A percentile compares a stretch with the other conserved stretches of the same genome.
Conservation (phyloP, 1,140 invertebrate species). For the Hylyphantes graminicola region DNA sequence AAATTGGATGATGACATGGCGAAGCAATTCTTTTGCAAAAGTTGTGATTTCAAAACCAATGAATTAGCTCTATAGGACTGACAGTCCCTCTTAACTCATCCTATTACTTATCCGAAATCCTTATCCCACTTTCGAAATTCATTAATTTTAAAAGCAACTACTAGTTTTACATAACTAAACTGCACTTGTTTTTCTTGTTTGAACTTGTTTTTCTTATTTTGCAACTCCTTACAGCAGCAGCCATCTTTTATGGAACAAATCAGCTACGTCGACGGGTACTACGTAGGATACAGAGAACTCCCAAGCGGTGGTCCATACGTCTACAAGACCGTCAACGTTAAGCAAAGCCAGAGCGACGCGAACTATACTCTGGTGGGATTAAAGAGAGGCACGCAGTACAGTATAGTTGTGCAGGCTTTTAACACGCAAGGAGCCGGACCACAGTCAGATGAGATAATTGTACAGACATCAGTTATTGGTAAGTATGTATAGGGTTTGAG, state of each 20-base stretch:
- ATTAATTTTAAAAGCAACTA: too few species aligned
- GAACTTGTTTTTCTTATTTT: neutral
- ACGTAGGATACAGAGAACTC: constrained; percentile 72
- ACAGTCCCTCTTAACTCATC: too few species aligned
- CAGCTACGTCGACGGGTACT: constrained; percentile 72
- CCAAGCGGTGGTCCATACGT: constrained; percentile 64
- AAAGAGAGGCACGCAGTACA: constrained; percentile 66
- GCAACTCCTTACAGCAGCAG: constrained; percentile 15
- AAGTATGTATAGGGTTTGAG: constrained; percentile 65
- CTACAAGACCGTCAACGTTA: constrained; percentile 62
- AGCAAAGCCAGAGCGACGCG: constrained; percentile 53
- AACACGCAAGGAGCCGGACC: constrained; percentile 75
- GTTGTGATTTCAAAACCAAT: too few species aligned
- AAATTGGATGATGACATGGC: too few species aligned
- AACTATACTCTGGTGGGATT: constrained; percentile 62
- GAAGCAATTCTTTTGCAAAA: too few species aligned
- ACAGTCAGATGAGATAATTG: constrained; percentile 77
- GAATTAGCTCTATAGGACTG: too few species aligned
- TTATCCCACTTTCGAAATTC: too few species aligned
- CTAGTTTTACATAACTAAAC: too few species aligned
- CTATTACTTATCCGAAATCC: too few species aligned
- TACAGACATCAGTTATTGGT: constrained; percentile 85
- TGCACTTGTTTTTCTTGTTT: too few species aligned
- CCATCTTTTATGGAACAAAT: constrained; percentile 53
- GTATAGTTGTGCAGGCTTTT: constrained; percentile 67